A percentile compares a stretch with the other conserved stretches of the same genome.
phyloP scores from a whole-genome alignment of 1,140 invertebrate genomes.

The Lepidurus packardi region DNA sequence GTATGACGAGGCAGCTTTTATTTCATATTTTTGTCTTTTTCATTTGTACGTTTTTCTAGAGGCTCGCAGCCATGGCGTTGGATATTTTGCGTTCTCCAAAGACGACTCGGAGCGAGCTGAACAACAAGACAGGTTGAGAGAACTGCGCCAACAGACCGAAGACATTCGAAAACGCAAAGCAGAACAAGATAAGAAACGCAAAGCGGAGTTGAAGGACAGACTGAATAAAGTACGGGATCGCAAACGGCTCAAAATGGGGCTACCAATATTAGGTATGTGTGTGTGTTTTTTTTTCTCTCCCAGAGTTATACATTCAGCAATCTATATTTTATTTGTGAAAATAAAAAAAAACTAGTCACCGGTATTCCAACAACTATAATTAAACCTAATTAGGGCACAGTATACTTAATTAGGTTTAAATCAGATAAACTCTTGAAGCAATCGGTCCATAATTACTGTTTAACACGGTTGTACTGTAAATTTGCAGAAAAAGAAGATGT shows the following conservation, averaged over 20 bases:
- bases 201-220: slow-evolving; percentile 64
- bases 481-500: slow-evolving; percentile 23
- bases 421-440: not conserved
- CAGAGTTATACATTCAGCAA: not conserved
- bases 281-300: slow-evolving; percentile 43
- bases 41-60: slow-evolving; percentile 52
- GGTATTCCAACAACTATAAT: not conserved
- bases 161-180: slow-evolving; percentile 59
- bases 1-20: slow-evolving; percentile 2
- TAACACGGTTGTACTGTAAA: not conserved
- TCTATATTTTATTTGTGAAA: not conserved
- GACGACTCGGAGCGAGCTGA: slow-evolving; percentile 66
- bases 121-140: slow-evolving; percentile 68
- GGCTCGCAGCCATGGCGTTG: slow-evolving; percentile 79
- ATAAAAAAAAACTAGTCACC: no score
- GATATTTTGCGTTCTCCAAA: slow-evolving; percentile 79
- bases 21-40: not conserved
- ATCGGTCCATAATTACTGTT: not conserved
- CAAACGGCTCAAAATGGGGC: slow-evolving; percentile 65
- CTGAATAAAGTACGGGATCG: slow-evolving; percentile 70
- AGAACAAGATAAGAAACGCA: slow-evolving; percentile 56
- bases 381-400: not conserved
- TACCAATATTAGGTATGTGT: slow-evolving; percentile 56
- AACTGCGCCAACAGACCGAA: slow-evolving; percentile 64
- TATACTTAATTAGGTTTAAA: not conserved